A percentile compares a stretch with the other conserved stretches of the same genome.
Evolutionary conservation across 2,797 vertebrate species (phyloP).

Genomic region (Rhabdophis nuchalis): DNA sequence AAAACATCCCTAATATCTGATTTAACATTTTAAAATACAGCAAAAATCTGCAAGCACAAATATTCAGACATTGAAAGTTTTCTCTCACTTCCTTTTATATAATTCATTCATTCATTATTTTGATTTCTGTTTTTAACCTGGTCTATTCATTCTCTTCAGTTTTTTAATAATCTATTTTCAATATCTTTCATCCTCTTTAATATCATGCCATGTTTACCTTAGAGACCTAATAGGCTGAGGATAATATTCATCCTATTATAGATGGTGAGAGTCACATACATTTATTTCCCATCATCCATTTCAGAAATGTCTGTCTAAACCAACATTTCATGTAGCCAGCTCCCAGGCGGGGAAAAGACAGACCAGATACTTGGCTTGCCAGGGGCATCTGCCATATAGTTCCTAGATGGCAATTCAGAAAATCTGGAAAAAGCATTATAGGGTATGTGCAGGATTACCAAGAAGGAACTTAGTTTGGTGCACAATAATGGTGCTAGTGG

Average conservation of each 20-base stretch:
- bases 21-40: neutral
- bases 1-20: neutral
- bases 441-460: neutral
- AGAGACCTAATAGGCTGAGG: neutral
- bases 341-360: neutral
- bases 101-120: neutral
- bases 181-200: neutral
- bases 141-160: neutral
- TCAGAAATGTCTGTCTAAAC: neutral
- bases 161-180: neutral
- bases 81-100: neutral
- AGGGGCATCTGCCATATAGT: neutral
- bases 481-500: neutral
- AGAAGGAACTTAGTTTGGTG: neutral
- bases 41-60: neutral
- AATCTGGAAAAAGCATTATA: neutral
- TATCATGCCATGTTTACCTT: neutral
- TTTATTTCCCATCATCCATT: neutral
- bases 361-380: neutral
- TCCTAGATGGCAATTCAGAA: neutral
- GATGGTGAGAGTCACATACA: neutral
- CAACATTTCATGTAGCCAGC: neutral
- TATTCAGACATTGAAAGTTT: neutral
- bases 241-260: neutral
- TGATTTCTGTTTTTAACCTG: neutral